Conservation (phyloP, 2,888 invertebrate genomes). For the Xanthia icteritia region DNA sequence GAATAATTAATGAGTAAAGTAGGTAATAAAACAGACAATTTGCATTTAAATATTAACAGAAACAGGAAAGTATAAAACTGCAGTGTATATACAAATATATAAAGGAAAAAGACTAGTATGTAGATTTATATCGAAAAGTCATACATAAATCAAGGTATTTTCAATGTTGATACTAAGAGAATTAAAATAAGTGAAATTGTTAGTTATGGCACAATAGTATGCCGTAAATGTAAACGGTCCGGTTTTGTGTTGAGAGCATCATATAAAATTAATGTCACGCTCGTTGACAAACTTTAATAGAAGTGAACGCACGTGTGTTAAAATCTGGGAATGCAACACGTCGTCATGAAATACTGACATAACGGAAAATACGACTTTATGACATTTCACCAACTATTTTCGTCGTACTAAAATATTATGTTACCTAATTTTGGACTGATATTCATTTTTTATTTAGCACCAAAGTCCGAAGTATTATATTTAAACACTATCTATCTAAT, state of each 20-base stretch:
- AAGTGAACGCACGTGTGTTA: constrained; percentile 6
- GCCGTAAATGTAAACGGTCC: constrained; percentile 38
- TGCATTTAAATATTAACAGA: constrained; percentile 54
- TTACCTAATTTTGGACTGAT: constrained; percentile 80
- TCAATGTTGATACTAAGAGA: constrained; percentile 38
- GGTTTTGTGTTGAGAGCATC: constrained; percentile 21
- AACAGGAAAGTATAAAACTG: constrained; percentile 47
- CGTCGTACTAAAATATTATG: constrained; percentile 62
- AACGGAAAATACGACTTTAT: constrained; percentile 38
- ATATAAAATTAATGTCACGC: constrained; percentile 27
- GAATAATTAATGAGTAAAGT: constrained; percentile 52
- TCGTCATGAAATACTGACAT: constrained; percentile 25
- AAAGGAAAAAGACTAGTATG: constrained; percentile 63
- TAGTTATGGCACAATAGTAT: constrained; percentile 54
- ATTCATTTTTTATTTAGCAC: constrained; percentile 84
- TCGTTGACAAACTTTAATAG: constrained; percentile 13
- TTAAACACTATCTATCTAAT: constrained; percentile 80
- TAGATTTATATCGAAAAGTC: constrained; percentile 56
- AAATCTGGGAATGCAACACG: constrained; percentile 15
- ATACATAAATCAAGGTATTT: constrained; percentile 52
- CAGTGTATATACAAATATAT: constrained; percentile 54
- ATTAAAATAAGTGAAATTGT: constrained; percentile 45
- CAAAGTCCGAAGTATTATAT: constrained; percentile 85
- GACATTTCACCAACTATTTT: constrained; percentile 54
- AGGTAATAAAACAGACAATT: constrained; percentile 41